Evolutionary conservation across 2,888 invertebrate genomes (phyloP).

Genomic region (Micoletzkya japonica): DNA sequence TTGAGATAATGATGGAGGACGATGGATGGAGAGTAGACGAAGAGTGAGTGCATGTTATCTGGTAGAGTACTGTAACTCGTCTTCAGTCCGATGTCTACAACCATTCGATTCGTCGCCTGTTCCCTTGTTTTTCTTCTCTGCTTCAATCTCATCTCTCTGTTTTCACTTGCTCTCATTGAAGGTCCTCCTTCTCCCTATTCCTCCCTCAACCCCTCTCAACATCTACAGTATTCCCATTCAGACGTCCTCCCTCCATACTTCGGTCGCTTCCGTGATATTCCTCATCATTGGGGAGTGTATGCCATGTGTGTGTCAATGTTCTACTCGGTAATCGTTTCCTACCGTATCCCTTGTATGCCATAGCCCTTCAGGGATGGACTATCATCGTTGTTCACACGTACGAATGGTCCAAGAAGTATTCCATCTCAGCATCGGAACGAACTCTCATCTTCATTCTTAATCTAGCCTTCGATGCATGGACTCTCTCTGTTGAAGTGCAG

Average conservation of each 20-base stretch:
- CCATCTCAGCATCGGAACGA: background rate
- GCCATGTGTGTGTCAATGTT: background rate
- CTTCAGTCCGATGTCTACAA: background rate
- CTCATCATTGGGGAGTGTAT: background rate
- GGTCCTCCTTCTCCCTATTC: background rate
- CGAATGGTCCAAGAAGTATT: constrained; percentile 7
- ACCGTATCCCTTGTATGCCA: background rate
- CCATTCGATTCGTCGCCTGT: background rate
- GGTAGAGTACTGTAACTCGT: no score
- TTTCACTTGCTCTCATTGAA: constrained; percentile 11
- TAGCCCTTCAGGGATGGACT: constrained; percentile 12
- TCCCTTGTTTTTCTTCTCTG: constrained; percentile 13
- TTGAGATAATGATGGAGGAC: no score
- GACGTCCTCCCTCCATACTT: background rate
- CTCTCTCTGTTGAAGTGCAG: constrained; percentile 7
- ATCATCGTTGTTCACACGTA: constrained; percentile 1
- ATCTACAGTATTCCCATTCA: background rate
- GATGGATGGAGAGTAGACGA: no score
- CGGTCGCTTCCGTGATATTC: background rate
- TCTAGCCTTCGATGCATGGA: constrained; percentile 9
- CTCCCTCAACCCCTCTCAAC: background rate
- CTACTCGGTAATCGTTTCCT: background rate
- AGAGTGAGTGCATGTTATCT: no score
- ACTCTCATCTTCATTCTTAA: constrained; percentile 8
- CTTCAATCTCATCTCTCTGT: constrained; percentile 8